A percentile compares a stretch with the other conserved stretches of the same genome.
phyloP scores from a whole-genome alignment of 2,113 vertebrate genomes.

The Lamprotornis superbus region DNA sequence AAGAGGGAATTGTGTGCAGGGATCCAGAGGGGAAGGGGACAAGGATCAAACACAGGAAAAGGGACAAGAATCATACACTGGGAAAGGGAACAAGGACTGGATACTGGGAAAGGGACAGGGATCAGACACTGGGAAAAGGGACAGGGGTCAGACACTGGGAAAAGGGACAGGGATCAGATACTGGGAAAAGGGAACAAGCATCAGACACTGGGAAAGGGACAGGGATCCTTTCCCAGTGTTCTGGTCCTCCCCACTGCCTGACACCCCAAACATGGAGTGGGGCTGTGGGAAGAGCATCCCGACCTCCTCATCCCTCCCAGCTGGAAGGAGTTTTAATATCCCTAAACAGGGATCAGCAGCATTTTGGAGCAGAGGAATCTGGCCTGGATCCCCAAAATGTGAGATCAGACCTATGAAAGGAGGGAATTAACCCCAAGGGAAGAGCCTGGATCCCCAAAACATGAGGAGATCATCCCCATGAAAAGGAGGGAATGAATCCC shows the following conservation, averaged over 20 bases:
- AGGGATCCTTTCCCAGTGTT: background rate
- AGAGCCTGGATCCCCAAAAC: background rate
- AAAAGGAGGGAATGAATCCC: background rate
- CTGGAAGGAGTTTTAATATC: background rate
- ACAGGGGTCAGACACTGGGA: no score
- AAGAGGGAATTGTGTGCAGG: background rate
- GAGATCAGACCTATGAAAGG: background rate
- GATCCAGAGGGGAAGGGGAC: background rate
- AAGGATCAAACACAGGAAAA: background rate
- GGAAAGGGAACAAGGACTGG: background rate
- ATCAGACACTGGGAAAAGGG: no score
- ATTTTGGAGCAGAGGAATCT: background rate
- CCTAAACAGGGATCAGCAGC: background rate
- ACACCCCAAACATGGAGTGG: accelerated
- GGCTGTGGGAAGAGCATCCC: accelerated
- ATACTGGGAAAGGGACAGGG: background rate
- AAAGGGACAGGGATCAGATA: background rate
- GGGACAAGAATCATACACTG: background rate
- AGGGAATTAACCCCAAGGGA: background rate
- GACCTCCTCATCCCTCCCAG: background rate
- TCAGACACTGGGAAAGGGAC: background rate
- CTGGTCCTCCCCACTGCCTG: accelerated
- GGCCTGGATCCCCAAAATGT: background rate
- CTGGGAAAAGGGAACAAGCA: background rate
- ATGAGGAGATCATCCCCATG: background rate